Conservation (phyloP, 1,140 invertebrate genomes). For the Trypoxylus dichotomus region DNA sequence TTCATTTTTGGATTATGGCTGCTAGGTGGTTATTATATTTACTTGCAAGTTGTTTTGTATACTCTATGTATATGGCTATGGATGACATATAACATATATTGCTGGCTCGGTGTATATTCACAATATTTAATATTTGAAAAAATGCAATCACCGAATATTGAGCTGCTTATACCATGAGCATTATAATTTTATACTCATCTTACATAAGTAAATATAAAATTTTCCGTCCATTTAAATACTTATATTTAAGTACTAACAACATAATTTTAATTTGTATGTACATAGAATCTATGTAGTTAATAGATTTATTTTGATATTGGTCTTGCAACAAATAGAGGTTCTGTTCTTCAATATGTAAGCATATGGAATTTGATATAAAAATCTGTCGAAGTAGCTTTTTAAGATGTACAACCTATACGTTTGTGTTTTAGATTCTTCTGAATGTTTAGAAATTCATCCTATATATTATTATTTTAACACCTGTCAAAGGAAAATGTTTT, state of each 20-base stretch:
- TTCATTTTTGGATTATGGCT: constrained; percentile 81
- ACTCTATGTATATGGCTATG: constrained; percentile 75
- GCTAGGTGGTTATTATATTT: constrained; percentile 84
- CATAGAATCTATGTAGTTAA: neutral
- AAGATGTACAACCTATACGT: too few species aligned
- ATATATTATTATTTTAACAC: too few species aligned
- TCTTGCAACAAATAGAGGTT: too few species aligned
- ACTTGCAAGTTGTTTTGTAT: constrained; percentile 78
- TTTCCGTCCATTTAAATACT: neutral
- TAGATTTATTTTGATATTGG: too few species aligned
- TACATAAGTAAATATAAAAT: neutral
- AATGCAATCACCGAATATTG: constrained; percentile 85
- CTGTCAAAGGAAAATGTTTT: too few species aligned
- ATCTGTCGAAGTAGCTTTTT: too few species aligned
- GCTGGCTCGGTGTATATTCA: constrained; percentile 80
- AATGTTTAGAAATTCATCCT: too few species aligned
- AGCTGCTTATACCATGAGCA: constrained; percentile 71
- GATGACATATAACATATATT: constrained; percentile 86
- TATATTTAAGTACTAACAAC: neutral
- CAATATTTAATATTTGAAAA: constrained; percentile 79
- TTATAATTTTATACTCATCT: neutral
- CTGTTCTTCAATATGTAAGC: too few species aligned
- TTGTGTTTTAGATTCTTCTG: too few species aligned
- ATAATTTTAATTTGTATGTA: neutral
- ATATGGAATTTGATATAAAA: too few species aligned